phyloP scores from a whole-genome alignment of 2,888 invertebrate species.

The Agrochola circellaris region DNA sequence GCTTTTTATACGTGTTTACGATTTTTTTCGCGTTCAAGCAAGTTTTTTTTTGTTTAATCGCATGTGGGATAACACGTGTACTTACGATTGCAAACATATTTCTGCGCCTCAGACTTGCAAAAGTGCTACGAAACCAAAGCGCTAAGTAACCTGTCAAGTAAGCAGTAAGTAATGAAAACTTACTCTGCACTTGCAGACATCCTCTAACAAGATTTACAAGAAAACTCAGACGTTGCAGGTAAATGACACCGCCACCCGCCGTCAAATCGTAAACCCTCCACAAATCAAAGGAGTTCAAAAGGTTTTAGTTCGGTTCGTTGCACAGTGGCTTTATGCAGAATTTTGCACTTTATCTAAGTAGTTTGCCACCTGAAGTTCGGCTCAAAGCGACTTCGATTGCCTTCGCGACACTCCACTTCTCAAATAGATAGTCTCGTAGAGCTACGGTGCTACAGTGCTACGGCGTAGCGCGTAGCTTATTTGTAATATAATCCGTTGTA shows the following conservation, averaged over 20 bases:
- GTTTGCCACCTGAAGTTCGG: conserved; percentile 36
- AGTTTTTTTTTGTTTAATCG: background rate
- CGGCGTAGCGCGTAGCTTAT: conserved; percentile 46
- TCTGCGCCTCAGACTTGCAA: background rate
- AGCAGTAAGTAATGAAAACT: conserved; percentile 20
- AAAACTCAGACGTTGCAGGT: conserved; percentile 42
- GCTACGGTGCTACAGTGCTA: conserved; percentile 57
- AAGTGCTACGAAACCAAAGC: background rate
- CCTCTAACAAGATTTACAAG: conserved; percentile 25
- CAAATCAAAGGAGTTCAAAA: conserved; percentile 57
- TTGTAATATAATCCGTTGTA: background rate
- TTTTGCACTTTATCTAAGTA: conserved; percentile 53
- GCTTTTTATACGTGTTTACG: conserved; percentile 23
- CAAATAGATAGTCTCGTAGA: conserved; percentile 44
- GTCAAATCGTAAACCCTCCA: conserved; percentile 28
- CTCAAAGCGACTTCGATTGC: conserved; percentile 46
- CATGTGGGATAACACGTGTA: background rate
- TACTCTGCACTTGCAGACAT: conserved; percentile 17
- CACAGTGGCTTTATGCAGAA: conserved; percentile 44
- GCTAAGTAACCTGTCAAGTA: conserved; percentile 7
- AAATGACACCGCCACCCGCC: conserved; percentile 44
- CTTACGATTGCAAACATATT: background rate
- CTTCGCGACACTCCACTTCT: conserved; percentile 36
- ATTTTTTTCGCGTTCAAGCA: conserved; percentile 1
- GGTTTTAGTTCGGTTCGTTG: conserved; percentile 42